phyloP scores from a whole-genome alignment of 1,140 invertebrate genomes.

The Ptiloglossa arizonensis region DNA sequence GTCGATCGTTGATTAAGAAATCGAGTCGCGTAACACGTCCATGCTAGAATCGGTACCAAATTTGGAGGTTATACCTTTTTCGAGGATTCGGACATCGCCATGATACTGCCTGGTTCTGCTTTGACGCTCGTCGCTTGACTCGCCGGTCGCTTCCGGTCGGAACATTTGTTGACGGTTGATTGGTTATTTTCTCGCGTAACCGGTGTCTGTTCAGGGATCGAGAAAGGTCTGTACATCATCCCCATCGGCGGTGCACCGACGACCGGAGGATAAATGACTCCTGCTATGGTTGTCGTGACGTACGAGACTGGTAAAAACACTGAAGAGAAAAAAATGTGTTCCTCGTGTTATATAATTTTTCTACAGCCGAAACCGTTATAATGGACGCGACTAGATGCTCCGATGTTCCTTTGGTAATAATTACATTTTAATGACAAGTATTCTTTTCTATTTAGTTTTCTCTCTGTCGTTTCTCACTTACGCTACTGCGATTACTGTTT shows the following conservation, averaged over 20 bases:
- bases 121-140: conserved; percentile 85
- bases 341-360: too few relatives aligned
- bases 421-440: too few relatives aligned
- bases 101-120: conserved; percentile 84
- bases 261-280: conserved; percentile 83
- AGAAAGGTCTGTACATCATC: conserved; percentile 81
- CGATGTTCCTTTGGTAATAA: too few relatives aligned
- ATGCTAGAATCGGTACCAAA: neutral
- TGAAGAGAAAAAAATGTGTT: conserved; percentile 4
- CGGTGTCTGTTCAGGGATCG: conserved; percentile 70
- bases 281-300: conserved; percentile 76
- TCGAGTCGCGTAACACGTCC: too few relatives aligned
- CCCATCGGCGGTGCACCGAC: conserved; percentile 73
- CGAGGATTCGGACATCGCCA: conserved; percentile 83
- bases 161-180: conserved; percentile 23
- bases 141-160: conserved; percentile 75
- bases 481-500: too few relatives aligned
- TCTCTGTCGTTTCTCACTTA: too few relatives aligned
- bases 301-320: conserved; percentile 66
- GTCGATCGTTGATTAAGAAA: too few relatives aligned
- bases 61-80: conserved; percentile 79
- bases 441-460: too few relatives aligned
- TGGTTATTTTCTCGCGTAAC: conserved; percentile 29
- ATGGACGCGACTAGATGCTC: too few relatives aligned
- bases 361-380: too few relatives aligned